Percentiles rank a stretch among this genome's conserved stretches.
These are phyloP conservation scores for Thomomys bottae DNA, from an alignment of 2,113 vertebrate genomes.

Conservation along the genomic window DNA sequence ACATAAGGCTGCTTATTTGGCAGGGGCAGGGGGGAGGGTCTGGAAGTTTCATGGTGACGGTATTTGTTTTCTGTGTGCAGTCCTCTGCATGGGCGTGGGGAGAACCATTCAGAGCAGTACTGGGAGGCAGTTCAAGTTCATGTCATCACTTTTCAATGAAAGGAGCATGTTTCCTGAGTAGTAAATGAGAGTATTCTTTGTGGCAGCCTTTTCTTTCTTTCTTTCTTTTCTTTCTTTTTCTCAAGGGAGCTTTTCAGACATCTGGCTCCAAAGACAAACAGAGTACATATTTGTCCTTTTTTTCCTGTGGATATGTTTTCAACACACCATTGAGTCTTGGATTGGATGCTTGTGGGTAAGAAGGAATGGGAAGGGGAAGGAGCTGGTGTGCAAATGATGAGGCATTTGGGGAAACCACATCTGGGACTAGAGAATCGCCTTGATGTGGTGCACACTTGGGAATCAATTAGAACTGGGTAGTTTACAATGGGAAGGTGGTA, in stretches of 20 bases:
- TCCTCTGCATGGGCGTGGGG: conserved; percentile 12
- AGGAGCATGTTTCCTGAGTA: conserved; percentile 54
- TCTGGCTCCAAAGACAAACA: conserved; percentile 58
- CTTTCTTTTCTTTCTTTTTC: too few species aligned
- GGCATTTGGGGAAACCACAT: not conserved
- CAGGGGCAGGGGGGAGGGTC: not conserved
- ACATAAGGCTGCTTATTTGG: not conserved
- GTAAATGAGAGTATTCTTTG: conserved; percentile 64
- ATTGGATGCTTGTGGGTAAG: not conserved
- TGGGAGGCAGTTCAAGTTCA: conserved; percentile 69
- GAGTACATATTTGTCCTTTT: not conserved
- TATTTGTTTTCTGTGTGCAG: conserved; percentile 3
- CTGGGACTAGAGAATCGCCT: not conserved
- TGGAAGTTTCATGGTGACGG: conserved; percentile 4
- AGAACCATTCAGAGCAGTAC: conserved; percentile 10
- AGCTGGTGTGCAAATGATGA: not conserved
- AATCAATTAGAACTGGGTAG: too few species aligned
- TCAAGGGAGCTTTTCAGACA: conserved; percentile 59
- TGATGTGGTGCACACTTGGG: not conserved
- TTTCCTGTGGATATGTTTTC: not conserved
- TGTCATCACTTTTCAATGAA: conserved; percentile 73
- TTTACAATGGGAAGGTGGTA: too few species aligned
- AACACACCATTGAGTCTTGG: not conserved
- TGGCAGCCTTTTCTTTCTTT: conserved; percentile 55
- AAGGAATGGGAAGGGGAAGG: too few species aligned